Conservation (phyloP, 2,888 invertebrate genomes). For the Craniophora ligustri region DNA sequence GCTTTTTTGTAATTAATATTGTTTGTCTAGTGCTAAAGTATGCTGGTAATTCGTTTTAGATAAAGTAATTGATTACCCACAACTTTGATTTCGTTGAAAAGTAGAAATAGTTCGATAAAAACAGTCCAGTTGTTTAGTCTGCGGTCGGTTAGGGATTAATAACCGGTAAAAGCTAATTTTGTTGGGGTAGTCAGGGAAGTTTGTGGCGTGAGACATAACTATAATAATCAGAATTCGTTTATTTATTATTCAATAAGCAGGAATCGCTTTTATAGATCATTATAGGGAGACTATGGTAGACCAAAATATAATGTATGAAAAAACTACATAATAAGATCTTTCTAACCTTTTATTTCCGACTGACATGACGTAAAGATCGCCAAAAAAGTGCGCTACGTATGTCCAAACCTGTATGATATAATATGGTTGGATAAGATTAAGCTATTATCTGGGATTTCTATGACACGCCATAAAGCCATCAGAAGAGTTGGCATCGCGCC, state of each 20-base stretch:
- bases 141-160: background rate
- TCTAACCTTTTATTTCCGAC: conserved; percentile 7
- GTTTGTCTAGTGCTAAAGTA: conserved; percentile 11
- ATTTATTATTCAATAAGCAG: conserved; percentile 1
- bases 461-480: conserved; percentile 75
- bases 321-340: too few relatives aligned
- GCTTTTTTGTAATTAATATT: conserved; percentile 21
- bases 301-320: too few relatives aligned
- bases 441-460: conserved; percentile 67
- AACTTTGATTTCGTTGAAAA: background rate
- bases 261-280: too few relatives aligned
- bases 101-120: background rate
- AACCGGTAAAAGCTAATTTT: conserved; percentile 1
- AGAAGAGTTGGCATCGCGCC: conserved; percentile 80
- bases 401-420: conserved; percentile 36
- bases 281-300: too few relatives aligned
- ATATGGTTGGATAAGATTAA: conserved; percentile 59
- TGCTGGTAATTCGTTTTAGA: conserved; percentile 24
- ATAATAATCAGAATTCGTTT: conserved; percentile 7
- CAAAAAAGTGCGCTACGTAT: conserved; percentile 29
- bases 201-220: conserved; percentile 16
- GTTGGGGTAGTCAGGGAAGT: conserved; percentile 32
- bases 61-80: conserved; percentile 7
- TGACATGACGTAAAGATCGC: conserved; percentile 27
- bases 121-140: background rate